These are phyloP conservation scores for Madoqua kirkii DNA, from an alignment of 2,113 vertebrate species.

Conservation along the genomic window DNA sequence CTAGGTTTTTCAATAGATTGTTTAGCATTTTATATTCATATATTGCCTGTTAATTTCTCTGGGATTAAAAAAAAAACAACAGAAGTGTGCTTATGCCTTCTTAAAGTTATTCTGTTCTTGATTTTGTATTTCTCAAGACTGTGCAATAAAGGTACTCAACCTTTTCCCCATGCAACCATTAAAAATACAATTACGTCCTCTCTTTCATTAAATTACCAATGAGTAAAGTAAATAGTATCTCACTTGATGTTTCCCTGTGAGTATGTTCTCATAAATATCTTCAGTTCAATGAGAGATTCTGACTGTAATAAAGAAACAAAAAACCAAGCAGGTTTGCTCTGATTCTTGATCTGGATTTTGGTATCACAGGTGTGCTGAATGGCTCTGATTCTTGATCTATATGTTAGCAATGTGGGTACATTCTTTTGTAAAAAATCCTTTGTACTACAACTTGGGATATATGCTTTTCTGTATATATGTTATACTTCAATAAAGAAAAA, in stretches of 20 bases:
- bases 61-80: background rate
- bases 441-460: background rate
- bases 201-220: background rate
- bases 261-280: background rate
- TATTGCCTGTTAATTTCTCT: background rate
- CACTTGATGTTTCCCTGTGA: background rate
- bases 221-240: background rate
- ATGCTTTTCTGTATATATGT: background rate
- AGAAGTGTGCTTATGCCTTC: background rate
- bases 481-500: background rate
- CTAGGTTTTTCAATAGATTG: background rate
- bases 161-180: background rate
- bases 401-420: background rate
- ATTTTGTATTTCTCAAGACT: constrained; percentile 26
- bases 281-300: background rate
- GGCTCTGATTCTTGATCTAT: background rate
- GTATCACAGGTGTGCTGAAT: background rate
- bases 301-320: background rate
- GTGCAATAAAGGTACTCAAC: background rate
- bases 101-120: background rate
- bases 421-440: constrained; percentile 3
- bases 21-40: background rate
- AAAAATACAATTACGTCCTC: background rate
- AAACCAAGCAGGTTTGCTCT: background rate
- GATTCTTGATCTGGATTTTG: background rate